Percentiles rank a stretch among this genome's conserved stretches.
Evolutionary conservation across 2,113 vertebrate species (phyloP).

Genomic region (Tetraodon nigroviridis): DNA sequence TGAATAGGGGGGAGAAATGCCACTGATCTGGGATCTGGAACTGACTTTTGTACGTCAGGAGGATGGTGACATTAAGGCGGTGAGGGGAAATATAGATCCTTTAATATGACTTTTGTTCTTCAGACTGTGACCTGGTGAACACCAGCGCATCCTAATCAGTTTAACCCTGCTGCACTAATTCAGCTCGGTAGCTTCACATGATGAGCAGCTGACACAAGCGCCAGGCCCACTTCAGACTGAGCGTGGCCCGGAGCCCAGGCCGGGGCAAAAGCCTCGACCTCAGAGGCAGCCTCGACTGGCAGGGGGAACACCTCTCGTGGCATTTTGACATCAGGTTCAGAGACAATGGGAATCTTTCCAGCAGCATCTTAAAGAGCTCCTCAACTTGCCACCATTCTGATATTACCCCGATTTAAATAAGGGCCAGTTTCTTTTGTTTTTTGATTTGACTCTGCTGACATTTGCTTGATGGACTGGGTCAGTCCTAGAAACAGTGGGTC

Average conservation of each 20-base stretch:
- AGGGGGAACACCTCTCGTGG: conserved; percentile 68
- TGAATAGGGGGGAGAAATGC: conserved; percentile 55
- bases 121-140: conserved; percentile 70
- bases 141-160: conserved; percentile 79
- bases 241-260: conserved; percentile 60
- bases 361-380: conserved; percentile 67
- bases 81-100: conserved; percentile 66
- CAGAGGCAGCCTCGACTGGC: conserved; percentile 68
- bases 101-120: conserved; percentile 77
- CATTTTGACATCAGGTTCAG: conserved; percentile 70
- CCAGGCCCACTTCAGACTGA: conserved; percentile 66
- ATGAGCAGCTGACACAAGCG: conserved; percentile 72
- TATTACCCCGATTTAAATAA: conserved; percentile 76
- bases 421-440: conserved; percentile 68
- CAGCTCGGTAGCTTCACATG: conserved; percentile 69
- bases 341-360: conserved; percentile 69
- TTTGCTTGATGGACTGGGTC: conserved; percentile 73
- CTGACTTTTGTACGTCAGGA: conserved; percentile 63
- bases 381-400: conserved; percentile 69
- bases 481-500: conserved; percentile 68
- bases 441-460: conserved; percentile 74
- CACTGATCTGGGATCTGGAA: conserved; percentile 60
- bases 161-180: conserved; percentile 68
- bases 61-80: conserved; percentile 59
- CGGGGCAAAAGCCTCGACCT: conserved; percentile 76